phyloP scores from a whole-genome alignment of 2,797 vertebrate species.

The Catamblyrhynchus diadema region DNA sequence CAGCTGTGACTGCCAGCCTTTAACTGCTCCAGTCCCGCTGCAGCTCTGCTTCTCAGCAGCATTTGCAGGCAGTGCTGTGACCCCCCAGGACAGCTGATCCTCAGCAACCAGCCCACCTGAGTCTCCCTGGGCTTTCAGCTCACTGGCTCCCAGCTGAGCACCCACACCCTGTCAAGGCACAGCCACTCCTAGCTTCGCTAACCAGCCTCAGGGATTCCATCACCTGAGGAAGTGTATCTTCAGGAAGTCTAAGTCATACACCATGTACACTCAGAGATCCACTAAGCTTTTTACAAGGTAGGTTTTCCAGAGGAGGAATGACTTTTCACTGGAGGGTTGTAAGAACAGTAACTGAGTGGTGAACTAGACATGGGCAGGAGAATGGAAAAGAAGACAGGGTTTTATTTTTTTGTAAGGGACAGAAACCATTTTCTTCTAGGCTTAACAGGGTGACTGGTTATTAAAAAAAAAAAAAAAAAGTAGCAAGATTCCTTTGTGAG shows the following conservation, averaged over 20 bases:
- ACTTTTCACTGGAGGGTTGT: neutral
- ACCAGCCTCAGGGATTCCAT: accelerated
- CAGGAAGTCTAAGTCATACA: neutral
- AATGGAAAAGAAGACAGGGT: neutral
- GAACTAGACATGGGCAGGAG: neutral
- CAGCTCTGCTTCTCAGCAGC: neutral
- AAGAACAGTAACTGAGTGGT: neutral
- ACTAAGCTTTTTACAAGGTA: neutral
- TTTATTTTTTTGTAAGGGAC: neutral
- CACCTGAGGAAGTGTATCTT: neutral
- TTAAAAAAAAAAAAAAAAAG: neutral
- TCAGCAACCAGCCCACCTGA: neutral
- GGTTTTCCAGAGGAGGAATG: neutral
- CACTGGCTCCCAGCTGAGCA: neutral
- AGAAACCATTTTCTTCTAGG: neutral
- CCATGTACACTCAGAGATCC: neutral
- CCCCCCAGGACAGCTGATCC: neutral
- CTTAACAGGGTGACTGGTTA: neutral
- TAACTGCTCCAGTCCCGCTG: accelerated
- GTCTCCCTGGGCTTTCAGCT: neutral
- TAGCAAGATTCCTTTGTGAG: neutral
- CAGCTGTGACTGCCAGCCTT: neutral
- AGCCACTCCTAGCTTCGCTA: neutral
- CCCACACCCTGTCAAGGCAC: neutral
- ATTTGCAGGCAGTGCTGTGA: accelerated